Base-by-base conservation (phyloP, 2,888 invertebrate species). In the Acleris literana region DNA sequence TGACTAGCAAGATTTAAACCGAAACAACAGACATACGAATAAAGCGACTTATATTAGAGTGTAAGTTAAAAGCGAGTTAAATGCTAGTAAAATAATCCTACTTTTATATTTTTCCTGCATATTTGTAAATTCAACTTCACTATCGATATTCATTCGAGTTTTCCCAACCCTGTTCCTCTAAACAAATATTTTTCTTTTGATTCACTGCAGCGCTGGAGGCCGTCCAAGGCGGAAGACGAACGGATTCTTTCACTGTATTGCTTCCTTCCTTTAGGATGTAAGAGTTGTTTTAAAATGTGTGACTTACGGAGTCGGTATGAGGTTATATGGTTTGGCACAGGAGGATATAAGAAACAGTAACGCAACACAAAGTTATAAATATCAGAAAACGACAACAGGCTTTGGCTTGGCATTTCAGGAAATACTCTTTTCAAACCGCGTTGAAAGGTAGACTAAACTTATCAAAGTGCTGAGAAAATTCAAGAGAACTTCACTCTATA, bases 181-280 rank as follows among this genome's bases (percentile, higher is more conserved):
- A 66, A 66, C 62, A 66, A 66, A 66, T 66, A 66, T 66, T 75
- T 75, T 71, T 71, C 72, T 75, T 81, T 79, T 81, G 81, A 83
- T 80, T 83, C 80, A 75, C 68, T 74, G 57, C 63, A 68, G 52
- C 55, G 66, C 80, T 85, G 85, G 85, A 84, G 71, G 70, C 52
- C 63, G 78, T 84, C 84, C 85, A 85, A 84, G 60, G 54, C 72
- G 82, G 79, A 80, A 79, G 75, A 71, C 69, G 77, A 76, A 72
- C 72, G 76, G 76, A 73, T 74, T 78, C 76, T 77, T 77, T 74
- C 67, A 76, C 71, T 76, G 79, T 84, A 82, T 83, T 82, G 78
- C 81, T 84, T 84, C 84, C 85, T 84, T 85, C 82, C 85, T 76
- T 68, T 69, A 66, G 71, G 72, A 70, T 68, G 70, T 66, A 68